phyloP scores from a whole-genome alignment of 2,113 vertebrate species.

The Sinocyclocheilus anophthalmus region DNA sequence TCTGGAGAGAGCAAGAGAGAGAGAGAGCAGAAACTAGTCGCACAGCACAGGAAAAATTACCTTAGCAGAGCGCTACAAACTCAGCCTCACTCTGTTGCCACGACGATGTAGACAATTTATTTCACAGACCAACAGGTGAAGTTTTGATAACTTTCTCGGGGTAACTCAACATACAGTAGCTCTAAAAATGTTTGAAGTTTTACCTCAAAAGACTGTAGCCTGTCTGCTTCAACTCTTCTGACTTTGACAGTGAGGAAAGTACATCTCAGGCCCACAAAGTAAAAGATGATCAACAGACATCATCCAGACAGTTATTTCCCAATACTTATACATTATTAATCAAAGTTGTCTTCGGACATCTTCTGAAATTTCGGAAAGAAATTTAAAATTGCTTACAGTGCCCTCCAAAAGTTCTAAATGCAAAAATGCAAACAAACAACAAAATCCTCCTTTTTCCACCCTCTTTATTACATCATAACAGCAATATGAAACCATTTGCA shows the following conservation, averaged over 20 bases:
- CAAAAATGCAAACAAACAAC: background rate
- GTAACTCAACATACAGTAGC: background rate
- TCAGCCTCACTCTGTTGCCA: slow-evolving; percentile 45
- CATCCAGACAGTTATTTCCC: background rate
- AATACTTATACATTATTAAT: slow-evolving; percentile 21
- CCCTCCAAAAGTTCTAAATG: background rate
- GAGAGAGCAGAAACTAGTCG: slow-evolving; percentile 47
- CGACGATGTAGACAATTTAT: slow-evolving; percentile 56
- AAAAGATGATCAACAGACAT: background rate
- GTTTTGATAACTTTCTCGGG: slow-evolving; percentile 57
- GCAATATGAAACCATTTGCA: too few species aligned
- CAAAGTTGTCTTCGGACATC: background rate
- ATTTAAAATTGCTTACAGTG: background rate
- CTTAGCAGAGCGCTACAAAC: slow-evolving; percentile 32
- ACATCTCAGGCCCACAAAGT: background rate
- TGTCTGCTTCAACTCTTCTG: background rate
- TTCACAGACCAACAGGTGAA: slow-evolving; percentile 56
- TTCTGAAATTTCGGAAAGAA: background rate
- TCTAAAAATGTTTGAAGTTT: slow-evolving; percentile 43
- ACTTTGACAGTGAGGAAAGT: background rate
- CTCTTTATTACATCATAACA: too few species aligned
- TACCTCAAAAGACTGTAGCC: slow-evolving; percentile 48
- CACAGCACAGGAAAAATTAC: slow-evolving; percentile 57
- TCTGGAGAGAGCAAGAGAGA: slow-evolving; percentile 51
- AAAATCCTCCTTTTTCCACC: background rate